Conservation (phyloP, 2,888 invertebrate species). For the Drosophila birchii region DNA sequence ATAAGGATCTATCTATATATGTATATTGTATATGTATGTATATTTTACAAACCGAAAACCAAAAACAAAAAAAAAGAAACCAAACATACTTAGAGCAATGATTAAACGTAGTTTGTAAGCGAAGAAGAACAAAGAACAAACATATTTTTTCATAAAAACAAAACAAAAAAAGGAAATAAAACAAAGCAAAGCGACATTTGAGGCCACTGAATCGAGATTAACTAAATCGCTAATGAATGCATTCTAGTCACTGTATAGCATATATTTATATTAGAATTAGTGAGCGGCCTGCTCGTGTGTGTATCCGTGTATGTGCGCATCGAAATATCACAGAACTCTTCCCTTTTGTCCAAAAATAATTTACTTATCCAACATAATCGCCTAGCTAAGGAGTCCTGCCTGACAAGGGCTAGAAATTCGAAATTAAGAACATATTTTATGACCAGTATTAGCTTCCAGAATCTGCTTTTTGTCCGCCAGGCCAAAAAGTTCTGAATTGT, state of each 20-base stretch:
- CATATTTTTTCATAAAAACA: slow-evolving; percentile 79
- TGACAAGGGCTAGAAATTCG: slow-evolving; percentile 13
- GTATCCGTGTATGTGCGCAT: slow-evolving; percentile 58
- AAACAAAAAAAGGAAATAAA: slow-evolving; percentile 24
- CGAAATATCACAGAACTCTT: slow-evolving; percentile 72
- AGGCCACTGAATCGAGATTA: slow-evolving; percentile 36
- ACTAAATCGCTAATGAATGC: slow-evolving; percentile 40
- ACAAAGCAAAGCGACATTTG: slow-evolving; percentile 28
- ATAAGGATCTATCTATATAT: slow-evolving; percentile 60
- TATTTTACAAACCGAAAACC: slow-evolving; percentile 71
- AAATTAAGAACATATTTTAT: slow-evolving; percentile 5
- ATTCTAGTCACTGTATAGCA: slow-evolving; percentile 64
- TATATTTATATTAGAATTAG: slow-evolving; percentile 51
- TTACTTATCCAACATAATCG: slow-evolving; percentile 22
- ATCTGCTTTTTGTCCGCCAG: neutral
- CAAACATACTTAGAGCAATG: slow-evolving; percentile 56
- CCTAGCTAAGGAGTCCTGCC: slow-evolving; percentile 18
- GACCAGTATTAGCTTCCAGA: slow-evolving; percentile 30
- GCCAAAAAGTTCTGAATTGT: neutral
- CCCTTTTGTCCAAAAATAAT: slow-evolving; percentile 55
- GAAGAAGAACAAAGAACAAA: slow-evolving; percentile 43
- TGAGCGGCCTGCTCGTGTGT: slow-evolving; percentile 49
- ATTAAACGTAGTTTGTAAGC: slow-evolving; percentile 62
- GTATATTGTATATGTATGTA: slow-evolving; percentile 71
- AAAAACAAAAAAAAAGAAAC: slow-evolving; percentile 18